A percentile compares a stretch with the other conserved stretches of the same genome.
Evolutionary conservation across 35 echinoderm and acorn worm genomes (phyloP).

Genomic region (Chiridota heheva): DNA sequence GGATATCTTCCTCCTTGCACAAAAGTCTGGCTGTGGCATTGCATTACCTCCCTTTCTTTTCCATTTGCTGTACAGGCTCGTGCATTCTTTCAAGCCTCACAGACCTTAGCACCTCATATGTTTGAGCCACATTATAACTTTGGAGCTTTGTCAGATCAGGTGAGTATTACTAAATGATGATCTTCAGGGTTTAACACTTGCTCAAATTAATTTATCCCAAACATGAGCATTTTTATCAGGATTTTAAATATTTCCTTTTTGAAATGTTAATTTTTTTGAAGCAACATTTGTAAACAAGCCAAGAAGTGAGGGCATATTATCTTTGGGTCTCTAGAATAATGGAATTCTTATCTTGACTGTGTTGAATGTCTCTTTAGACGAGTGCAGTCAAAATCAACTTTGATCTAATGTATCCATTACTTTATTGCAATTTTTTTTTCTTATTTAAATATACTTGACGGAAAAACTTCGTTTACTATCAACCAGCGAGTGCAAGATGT

Average conservation of each 20-base stretch:
- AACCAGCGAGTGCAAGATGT: too few species aligned
- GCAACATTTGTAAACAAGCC: background rate
- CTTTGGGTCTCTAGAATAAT: too few species aligned
- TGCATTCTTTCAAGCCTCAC: constrained; percentile 93
- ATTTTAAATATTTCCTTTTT: background rate
- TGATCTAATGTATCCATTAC: too few species aligned
- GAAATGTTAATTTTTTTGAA: background rate
- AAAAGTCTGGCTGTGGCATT: too few species aligned
- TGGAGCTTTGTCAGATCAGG: constrained; percentile 93
- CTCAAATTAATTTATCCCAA: background rate
- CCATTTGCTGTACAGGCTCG: constrained; percentile 63
- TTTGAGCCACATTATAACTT: constrained; percentile 97
- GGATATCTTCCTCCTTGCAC: too few species aligned
- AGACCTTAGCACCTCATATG: constrained; percentile 84
- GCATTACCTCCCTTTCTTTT: background rate
- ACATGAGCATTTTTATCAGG: background rate
- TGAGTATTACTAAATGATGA: constrained; percentile 4
- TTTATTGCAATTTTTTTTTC: too few species aligned
- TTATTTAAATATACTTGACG: too few species aligned
- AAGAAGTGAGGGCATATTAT: too few species aligned
- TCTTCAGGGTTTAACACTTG: background rate
- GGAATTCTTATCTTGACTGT: too few species aligned
- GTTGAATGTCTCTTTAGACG: too few species aligned
- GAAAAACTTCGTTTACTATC: too few species aligned
- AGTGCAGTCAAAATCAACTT: too few species aligned